Evolutionary conservation across 1,140 invertebrate species (phyloP).

Genomic region (Telenomus remus): DNA sequence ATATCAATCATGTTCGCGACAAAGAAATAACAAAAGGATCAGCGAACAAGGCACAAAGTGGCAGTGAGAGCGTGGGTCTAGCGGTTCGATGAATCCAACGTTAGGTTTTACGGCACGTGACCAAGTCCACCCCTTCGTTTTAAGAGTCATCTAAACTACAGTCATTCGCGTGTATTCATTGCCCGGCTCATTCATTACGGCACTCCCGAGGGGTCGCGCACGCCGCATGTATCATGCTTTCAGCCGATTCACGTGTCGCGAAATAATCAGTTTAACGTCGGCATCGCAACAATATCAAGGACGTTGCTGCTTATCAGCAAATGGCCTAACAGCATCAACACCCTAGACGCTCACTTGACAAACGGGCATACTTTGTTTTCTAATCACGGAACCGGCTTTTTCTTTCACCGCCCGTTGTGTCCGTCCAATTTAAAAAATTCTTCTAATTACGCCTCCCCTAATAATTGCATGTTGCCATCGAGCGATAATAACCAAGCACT

Average conservation of each 20-base stretch:
- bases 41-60: slow-evolving; percentile 45
- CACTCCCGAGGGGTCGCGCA: slow-evolving; percentile 48
- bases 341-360: slow-evolving; percentile 1
- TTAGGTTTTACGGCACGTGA: slow-evolving; percentile 54
- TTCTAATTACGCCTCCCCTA: too few relatives aligned
- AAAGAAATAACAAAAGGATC: slow-evolving; percentile 51
- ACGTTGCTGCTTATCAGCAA: slow-evolving; percentile 41
- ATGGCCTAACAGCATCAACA: slow-evolving; percentile 19
- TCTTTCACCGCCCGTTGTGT: too few relatives aligned
- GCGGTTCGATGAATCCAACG: slow-evolving; percentile 40
- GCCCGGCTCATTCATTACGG: slow-evolving; percentile 57
- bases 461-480: background rate
- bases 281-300: slow-evolving; percentile 51
- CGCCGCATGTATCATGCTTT: slow-evolving; percentile 53
- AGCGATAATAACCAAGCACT: background rate
- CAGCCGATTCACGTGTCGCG: slow-evolving; percentile 56
- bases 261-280: slow-evolving; percentile 57
- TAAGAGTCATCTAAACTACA: slow-evolving; percentile 60
- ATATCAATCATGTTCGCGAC: slow-evolving; percentile 54
- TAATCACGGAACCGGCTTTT: slow-evolving; percentile 15
- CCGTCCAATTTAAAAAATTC: too few relatives aligned
- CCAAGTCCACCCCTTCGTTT: slow-evolving; percentile 56
- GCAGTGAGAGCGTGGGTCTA: slow-evolving; percentile 48
- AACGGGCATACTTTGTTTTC: slow-evolving; percentile 23
- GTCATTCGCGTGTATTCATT: slow-evolving; percentile 55